Base-by-base conservation (phyloP, 2,888 invertebrate species). In the Lasioglossum morio region DNA sequence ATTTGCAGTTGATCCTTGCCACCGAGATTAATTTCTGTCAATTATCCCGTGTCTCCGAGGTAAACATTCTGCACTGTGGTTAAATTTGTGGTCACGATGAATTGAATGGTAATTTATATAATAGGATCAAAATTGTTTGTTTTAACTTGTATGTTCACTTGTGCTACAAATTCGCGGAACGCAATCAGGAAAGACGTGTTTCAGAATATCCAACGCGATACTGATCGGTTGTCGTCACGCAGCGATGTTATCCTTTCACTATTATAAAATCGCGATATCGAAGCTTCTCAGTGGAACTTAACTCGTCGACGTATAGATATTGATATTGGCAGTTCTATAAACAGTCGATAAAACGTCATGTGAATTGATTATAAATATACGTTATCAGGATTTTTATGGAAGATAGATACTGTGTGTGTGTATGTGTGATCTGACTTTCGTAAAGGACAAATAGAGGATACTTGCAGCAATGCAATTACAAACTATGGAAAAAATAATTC, bases 191-290 rank as follows among this genome's bases (percentile, higher is more conserved):
- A n/a, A 57, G n/a, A 84, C 40, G 70, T 19, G 46, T 81, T 86
- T 75, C 40, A 63, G 69, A 75, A 81, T 72, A 80, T 79, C 23
- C 72, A 40, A 87, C 34, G 69, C 76, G 78, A 82, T 84, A 90
- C 87, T 91, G 89, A 85, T 63, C 70, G 79, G 77, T 78, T 57
- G 27, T 23, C 70, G 69, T 57, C 23, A 37, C 75, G 57, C 79
- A 69, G 14, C 66, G 53, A 84, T 81, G 88, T 89, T 82, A 82
- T 86, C 84, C 81, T 87, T 78, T 69, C 53, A 83, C 70, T 87
- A 72, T 43, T 81, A 76, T 40, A n/a, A 57, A 57, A 57, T 57
- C 40, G 23, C 70, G 91, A 91, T 91, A 91, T 90, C 77, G 30
- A 19, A 43, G 19, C 43, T 76, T 19, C 80, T 72, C 27, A 40